Conservation (phyloP, 1,140 invertebrate species). For the Bilobella aurantiaca region DNA sequence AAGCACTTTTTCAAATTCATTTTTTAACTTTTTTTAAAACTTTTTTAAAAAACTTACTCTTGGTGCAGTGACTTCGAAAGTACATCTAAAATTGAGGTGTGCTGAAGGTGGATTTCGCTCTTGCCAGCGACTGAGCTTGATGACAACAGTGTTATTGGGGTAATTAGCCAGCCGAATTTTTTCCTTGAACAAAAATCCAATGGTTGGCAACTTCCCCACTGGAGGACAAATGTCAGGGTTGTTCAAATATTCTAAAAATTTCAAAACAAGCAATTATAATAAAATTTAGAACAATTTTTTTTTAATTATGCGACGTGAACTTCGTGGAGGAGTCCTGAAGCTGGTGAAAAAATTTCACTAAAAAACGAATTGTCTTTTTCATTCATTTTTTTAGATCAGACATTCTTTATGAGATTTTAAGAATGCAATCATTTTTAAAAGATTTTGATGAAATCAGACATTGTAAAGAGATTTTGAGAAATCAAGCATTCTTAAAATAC, state of each 20-base stretch:
- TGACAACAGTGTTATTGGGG: conserved; percentile 29
- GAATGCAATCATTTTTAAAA: too few relatives aligned
- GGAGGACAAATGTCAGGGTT: conserved; percentile 28
- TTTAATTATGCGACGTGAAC: background rate
- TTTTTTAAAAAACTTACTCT: conserved; percentile 8
- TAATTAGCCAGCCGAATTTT: conserved; percentile 30
- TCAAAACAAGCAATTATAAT: background rate
- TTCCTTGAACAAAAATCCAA: conserved; percentile 20
- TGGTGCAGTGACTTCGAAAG: conserved; percentile 30
- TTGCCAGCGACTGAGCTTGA: conserved; percentile 27
- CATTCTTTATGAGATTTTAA: too few relatives aligned
- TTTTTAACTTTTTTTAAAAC: too few relatives aligned
- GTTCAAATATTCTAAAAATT: conserved; percentile 30
- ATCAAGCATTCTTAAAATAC: too few relatives aligned
- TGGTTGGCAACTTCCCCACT: background rate
- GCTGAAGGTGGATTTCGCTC: background rate
- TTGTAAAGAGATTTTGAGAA: too few relatives aligned
- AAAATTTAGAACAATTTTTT: background rate
- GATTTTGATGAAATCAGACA: too few relatives aligned
- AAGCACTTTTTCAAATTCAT: too few relatives aligned
- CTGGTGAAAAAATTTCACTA: too few relatives aligned
- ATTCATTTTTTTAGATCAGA: background rate
- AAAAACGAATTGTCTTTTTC: too few relatives aligned
- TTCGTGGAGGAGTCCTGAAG: too few relatives aligned
- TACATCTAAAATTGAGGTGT: conserved; percentile 26